Evolutionary conservation across 2,888 invertebrate species (phyloP).

Genomic region (Polyommatus iphigenia): DNA sequence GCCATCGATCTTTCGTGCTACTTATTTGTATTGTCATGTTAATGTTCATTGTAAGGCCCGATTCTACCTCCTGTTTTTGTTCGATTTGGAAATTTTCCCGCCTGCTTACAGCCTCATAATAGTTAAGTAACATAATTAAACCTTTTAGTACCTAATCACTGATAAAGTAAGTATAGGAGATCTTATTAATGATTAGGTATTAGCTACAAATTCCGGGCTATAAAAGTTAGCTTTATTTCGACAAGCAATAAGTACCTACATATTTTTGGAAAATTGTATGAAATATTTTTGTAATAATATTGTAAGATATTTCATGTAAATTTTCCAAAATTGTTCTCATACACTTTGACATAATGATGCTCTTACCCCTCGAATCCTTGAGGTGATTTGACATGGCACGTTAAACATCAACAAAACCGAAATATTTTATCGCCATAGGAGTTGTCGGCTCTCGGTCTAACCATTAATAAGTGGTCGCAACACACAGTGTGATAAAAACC

Average conservation of each 20-base stretch:
- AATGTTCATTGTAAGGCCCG: background rate
- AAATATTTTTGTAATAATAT: no score
- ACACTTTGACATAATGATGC: background rate
- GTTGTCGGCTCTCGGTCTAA: background rate
- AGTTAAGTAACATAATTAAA: no score
- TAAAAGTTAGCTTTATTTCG: background rate
- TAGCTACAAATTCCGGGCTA: no score
- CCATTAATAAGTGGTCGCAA: slow-evolving; percentile 31
- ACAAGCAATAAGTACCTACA: background rate
- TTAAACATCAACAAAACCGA: background rate
- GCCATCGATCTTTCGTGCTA: background rate
- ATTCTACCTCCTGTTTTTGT: no score
- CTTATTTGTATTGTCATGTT: background rate
- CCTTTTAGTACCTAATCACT: background rate
- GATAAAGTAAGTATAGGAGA: background rate
- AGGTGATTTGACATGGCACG: background rate
- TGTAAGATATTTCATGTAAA: background rate
- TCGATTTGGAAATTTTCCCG: no score
- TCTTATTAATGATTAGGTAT: background rate
- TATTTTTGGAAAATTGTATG: no score
- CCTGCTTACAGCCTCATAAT: no score
- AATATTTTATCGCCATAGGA: background rate
- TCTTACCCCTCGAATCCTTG: background rate
- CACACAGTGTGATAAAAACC: no score
- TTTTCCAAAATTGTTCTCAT: no score